A percentile compares a stretch with the other conserved stretches of the same genome.
Evolutionary conservation across 2,888 invertebrate species (phyloP).

Genomic region (Yponomeuta plumbellus): DNA sequence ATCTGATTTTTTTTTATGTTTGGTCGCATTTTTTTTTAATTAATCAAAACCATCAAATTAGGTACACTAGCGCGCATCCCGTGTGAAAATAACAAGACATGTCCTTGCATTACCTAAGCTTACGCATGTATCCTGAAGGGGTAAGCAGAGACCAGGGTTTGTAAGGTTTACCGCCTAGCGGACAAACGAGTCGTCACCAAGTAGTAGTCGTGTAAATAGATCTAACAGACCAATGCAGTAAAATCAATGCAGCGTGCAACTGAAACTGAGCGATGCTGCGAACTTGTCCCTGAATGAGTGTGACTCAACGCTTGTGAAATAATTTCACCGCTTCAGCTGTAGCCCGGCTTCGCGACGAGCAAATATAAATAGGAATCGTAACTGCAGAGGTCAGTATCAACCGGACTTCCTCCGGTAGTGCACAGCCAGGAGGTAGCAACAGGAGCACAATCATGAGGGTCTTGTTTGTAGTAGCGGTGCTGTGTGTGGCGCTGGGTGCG

Average conservation of each 20-base stretch:
- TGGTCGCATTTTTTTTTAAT: no score
- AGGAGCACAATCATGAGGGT: slow-evolving; percentile 45
- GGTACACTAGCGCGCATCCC: no score
- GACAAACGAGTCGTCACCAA: no score
- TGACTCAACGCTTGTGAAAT: slow-evolving; percentile 61
- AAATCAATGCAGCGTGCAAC: neutral
- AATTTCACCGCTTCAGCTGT: slow-evolving; percentile 46
- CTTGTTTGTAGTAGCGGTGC: slow-evolving; percentile 49
- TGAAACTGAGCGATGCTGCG: slow-evolving; percentile 14
- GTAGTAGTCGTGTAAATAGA: no score
- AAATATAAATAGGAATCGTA: slow-evolving; percentile 60
- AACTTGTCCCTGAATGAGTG: slow-evolving; percentile 61
- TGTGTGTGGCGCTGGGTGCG: slow-evolving; percentile 47
- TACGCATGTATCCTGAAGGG: no score
- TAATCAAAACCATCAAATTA: no score
- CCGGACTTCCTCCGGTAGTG: slow-evolving; percentile 55
- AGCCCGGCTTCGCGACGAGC: slow-evolving; percentile 22
- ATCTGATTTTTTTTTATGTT: no score
- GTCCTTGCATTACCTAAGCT: no score
- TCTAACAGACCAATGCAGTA: no score
- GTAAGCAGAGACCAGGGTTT: no score
- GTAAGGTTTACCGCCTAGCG: no score
- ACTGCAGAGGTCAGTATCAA: slow-evolving; percentile 57
- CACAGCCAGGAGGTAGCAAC: slow-evolving; percentile 12
- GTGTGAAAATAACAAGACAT: no score